Conservation (phyloP, 2,888 invertebrate species). For the Drosophila prostipennis region DNA sequence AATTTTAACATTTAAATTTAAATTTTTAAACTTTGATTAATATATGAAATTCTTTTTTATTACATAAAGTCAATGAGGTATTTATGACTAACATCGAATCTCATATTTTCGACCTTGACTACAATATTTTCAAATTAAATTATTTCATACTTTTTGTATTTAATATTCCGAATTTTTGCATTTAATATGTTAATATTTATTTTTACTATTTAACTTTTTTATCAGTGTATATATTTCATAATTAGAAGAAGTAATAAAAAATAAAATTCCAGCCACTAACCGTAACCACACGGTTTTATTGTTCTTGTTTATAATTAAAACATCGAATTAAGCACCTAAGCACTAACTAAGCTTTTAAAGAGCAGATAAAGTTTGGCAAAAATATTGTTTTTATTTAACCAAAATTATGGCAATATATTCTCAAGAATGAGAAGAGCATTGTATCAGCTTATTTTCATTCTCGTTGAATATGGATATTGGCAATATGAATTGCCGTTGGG, state of each 20-base stretch:
- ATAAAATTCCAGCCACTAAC: neutral
- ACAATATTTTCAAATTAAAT: too few species aligned
- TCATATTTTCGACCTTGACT: too few species aligned
- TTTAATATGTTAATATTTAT: too few species aligned
- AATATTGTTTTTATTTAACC: neutral
- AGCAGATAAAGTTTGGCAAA: neutral
- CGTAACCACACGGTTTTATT: neutral
- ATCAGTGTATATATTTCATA: neutral
- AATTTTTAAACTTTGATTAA: too few species aligned
- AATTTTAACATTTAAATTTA: too few species aligned
- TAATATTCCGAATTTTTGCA: too few species aligned
- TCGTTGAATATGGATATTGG: slow-evolving; percentile 39
- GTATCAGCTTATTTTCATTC: slow-evolving; percentile 19
- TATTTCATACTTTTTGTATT: too few species aligned
- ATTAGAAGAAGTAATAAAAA: neutral
- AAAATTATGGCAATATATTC: slow-evolving; percentile 1
- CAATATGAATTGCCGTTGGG: slow-evolving; percentile 27
- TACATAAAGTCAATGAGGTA: too few species aligned
- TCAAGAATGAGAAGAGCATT: neutral
- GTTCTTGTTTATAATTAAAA: slow-evolving; percentile 3
- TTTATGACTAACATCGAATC: too few species aligned
- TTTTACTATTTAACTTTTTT: too few species aligned
- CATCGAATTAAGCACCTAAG: neutral
- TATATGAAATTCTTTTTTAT: too few species aligned
- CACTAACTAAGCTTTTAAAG: neutral